Base-by-base conservation (phyloP, 2,113 vertebrate species). In the Hemibagrus wyckioides region DNA sequence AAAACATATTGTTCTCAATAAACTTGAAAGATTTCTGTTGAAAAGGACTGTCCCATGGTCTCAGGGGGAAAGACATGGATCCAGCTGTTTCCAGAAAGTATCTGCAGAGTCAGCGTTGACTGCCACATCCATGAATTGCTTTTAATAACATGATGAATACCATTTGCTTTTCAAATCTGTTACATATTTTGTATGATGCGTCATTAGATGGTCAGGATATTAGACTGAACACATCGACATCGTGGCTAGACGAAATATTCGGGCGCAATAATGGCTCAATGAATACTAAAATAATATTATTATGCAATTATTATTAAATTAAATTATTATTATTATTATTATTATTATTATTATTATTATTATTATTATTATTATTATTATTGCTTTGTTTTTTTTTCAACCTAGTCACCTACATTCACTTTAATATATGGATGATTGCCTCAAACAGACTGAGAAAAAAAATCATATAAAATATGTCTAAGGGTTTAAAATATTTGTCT, bases 1-100 rank as follows among this genome's bases (percentile, higher is more conserved):
- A 54, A 84, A 81, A 88, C 91, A 92, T 90, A 91, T 89, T 94
- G 93, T 94, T 92, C 89, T 82, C 84, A 88, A 91, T 91, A 75
- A 89, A 85, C 88, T 86, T 89, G 91, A 93, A 90, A 88, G 88
- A 88, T 86, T 92, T 52, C 92, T 77, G 89, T 44, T 79, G 86
- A 90, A 88, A 86, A 92, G 89, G 89, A 91, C 86, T 84, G 85
- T 88, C 86, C 54, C 5, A 39, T 69, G 44, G 33, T 85, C 83
- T 52, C 65, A 10, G 57, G 23, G 39, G 33, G n/a, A 30, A 44
- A 30, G 50, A 75, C 48, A 61, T 23, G 69, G 15, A 36, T 80
- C 23, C 44, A 85, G 59, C 54, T 28, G 83, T 25, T 80, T 86
- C 61, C 85, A 71, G 50, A 57, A 81, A 41, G 33, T 44, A 19